These are phyloP conservation scores for Fragum sueziense DNA, from an alignment of 2,888 invertebrate genomes.

Conservation along the genomic window DNA sequence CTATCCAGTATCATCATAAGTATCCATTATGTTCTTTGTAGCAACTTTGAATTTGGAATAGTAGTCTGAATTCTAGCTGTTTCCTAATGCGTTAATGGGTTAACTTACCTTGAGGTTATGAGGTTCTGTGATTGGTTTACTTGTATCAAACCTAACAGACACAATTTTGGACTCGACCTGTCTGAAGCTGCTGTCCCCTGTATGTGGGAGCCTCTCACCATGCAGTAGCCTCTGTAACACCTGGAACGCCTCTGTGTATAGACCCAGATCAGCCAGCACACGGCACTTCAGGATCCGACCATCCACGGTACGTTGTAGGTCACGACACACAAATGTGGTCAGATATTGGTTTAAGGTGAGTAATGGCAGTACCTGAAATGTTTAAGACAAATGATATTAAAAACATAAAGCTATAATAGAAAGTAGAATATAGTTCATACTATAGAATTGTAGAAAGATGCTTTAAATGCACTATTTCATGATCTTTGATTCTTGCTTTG, in stretches of 20 bases:
- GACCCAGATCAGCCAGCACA: slow-evolving; percentile 78
- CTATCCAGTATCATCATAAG: no score
- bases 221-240: slow-evolving; percentile 74
- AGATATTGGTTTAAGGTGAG: slow-evolving; percentile 80
- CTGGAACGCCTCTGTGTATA: slow-evolving; percentile 77
- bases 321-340: slow-evolving; percentile 79
- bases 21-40: no score
- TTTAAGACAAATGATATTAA: background rate
- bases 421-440: no score
- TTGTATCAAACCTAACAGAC: slow-evolving; percentile 71
- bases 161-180: slow-evolving; percentile 75
- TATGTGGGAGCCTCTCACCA: slow-evolving; percentile 79
- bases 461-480: no score
- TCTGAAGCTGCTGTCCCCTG: slow-evolving; percentile 77
- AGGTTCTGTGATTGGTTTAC: slow-evolving; percentile 75
- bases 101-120: slow-evolving; percentile 77
- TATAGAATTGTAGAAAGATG: no score
- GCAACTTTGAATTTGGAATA: no score
- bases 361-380: slow-evolving; percentile 79
- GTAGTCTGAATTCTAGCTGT: no score
- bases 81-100: no score
- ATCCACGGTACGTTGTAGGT: slow-evolving; percentile 80
- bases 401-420: no score
- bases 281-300: slow-evolving; percentile 79
- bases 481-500: no score